Percentiles rank a stretch among this genome's conserved stretches.
phyloP scores from a whole-genome alignment of 53 echinoderm and acorn worm genomes.

The Temnopleurus reevesii region DNA sequence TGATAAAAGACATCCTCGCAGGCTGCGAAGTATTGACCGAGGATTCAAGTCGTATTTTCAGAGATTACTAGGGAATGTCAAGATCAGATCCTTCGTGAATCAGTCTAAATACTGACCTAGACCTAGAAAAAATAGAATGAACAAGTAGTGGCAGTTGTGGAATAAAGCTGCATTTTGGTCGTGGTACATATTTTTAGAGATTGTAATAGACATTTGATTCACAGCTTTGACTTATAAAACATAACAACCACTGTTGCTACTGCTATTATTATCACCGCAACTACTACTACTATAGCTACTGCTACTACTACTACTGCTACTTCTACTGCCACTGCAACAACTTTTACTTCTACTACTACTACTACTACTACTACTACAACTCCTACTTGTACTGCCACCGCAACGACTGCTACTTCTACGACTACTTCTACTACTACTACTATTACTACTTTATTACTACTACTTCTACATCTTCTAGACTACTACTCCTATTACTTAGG shows the following conservation, averaged over 20 bases:
- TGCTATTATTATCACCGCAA: background rate
- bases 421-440: too few species aligned
- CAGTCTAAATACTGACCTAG: slow-evolving; percentile 1
- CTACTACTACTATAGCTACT: background rate
- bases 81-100: background rate
- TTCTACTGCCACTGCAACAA: background rate
- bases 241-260: background rate
- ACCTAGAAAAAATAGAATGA: background rate
- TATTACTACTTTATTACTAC: background rate
- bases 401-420: background rate
- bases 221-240: background rate
- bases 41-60: background rate
- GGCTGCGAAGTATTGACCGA: background rate
- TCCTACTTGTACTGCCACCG: background rate
- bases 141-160: background rate
- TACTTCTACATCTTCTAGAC: background rate
- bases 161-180: background rate
- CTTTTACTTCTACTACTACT: background rate
- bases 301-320: background rate
- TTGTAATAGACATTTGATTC: too few species aligned
- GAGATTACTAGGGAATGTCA: background rate
- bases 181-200: too few species aligned
- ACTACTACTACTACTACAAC: background rate
- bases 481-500: background rate
- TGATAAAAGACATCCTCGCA: background rate